Evolutionary conservation across 2,113 vertebrate species (phyloP).

Genomic region (Leuciscus idus): DNA sequence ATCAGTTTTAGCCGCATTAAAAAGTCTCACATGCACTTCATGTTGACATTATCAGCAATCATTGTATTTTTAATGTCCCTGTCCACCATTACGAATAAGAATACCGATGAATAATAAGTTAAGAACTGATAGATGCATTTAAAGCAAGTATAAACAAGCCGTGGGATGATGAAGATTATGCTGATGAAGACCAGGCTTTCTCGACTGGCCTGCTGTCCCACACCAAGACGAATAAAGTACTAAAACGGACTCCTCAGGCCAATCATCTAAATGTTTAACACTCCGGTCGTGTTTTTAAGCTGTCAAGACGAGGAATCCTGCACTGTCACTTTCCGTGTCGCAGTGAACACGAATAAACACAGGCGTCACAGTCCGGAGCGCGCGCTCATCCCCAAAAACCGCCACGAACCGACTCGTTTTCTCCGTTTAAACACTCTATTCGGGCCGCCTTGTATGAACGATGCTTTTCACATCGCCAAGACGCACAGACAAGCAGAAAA

Average conservation of each 20-base stretch:
- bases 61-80: background rate
- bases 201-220: conserved; percentile 1
- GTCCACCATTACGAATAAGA: background rate
- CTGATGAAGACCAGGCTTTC: background rate
- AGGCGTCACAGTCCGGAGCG: conserved; percentile 74
- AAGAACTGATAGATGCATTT: background rate
- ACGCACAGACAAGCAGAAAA: background rate
- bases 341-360: conserved; percentile 70
- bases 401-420: background rate
- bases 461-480: background rate
- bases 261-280: background rate
- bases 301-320: background rate
- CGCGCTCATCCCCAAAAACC: conserved; percentile 53
- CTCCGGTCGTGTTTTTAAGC: background rate
- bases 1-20: background rate
- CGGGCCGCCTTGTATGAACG: background rate
- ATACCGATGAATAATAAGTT: background rate
- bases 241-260: background rate
- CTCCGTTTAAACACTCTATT: background rate
- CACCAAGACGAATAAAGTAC: conserved; percentile 1
- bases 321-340: conserved; percentile 38
- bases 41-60: conserved; percentile 6
- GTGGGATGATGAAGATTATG: conserved; percentile 2
- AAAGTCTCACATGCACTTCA: background rate
- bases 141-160: background rate